Percentiles rank a stretch among this genome's conserved stretches.
Evolutionary conservation across 2,113 vertebrate species (phyloP).

Genomic region (Psittacus erithacus): DNA sequence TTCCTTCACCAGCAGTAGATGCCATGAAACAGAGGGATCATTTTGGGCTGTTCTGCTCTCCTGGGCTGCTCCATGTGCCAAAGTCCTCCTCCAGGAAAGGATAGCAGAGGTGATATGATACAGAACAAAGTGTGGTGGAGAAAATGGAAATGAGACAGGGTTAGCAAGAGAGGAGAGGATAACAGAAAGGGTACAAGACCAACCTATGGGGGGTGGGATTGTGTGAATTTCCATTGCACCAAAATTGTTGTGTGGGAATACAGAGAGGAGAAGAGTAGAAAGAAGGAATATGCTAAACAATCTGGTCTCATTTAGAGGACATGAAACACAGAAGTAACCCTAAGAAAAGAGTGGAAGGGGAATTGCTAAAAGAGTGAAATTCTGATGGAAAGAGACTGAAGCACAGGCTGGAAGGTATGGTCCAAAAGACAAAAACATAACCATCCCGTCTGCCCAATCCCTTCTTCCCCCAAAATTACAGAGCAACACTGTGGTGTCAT

Average conservation of each 20-base stretch:
- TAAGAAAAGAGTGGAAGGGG: neutral
- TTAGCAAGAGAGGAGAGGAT: neutral
- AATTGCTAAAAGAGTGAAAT: neutral
- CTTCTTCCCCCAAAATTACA: neutral
- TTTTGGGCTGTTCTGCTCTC: neutral
- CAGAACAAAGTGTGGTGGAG: neutral
- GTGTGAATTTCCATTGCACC: neutral
- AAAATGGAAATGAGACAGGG: neutral
- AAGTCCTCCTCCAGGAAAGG: neutral
- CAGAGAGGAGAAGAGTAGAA: neutral
- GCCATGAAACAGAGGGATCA: neutral
- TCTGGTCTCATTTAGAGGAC: neutral
- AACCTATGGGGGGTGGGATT: rapidly evolving
- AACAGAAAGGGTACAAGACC: neutral
- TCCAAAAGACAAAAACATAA: neutral
- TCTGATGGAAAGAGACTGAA: neutral
- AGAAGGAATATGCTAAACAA: neutral
- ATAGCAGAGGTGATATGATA: neutral
- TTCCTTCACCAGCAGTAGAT: neutral
- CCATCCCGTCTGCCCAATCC: neutral
- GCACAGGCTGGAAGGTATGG: neutral
- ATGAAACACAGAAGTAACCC: neutral
- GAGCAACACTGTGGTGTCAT: neutral
- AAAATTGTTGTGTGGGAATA: neutral
- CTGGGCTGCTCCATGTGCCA: neutral